Conservation (phyloP, 2,113 vertebrate genomes). For the Phalacrocorax brasilianus region DNA sequence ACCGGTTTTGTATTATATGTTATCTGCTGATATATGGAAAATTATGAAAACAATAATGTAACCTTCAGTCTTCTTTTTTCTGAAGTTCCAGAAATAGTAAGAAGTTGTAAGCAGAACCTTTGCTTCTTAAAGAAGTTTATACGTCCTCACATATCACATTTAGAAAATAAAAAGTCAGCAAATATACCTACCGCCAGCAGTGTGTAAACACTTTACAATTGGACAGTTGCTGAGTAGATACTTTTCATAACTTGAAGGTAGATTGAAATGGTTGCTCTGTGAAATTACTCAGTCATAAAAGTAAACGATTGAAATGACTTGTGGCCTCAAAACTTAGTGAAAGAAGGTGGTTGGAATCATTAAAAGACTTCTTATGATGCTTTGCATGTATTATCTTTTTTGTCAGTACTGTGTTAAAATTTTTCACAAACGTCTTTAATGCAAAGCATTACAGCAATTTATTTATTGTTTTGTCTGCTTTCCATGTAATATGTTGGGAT, state of each 20-base stretch:
- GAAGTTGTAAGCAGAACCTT: background rate
- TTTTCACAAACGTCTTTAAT: background rate
- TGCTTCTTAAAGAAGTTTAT: background rate
- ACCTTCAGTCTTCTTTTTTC: background rate
- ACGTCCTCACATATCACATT: background rate
- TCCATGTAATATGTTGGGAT: background rate
- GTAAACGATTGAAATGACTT: background rate
- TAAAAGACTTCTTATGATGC: background rate
- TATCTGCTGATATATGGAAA: background rate
- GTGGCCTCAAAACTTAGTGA: background rate
- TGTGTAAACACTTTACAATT: background rate
- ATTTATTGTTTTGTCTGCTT: background rate
- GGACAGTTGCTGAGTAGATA: background rate
- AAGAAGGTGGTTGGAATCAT: background rate
- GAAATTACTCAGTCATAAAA: constrained; percentile 27
- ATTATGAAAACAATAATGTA: background rate
- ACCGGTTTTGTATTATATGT: background rate
- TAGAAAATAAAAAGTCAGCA: constrained; percentile 29
- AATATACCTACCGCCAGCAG: background rate
- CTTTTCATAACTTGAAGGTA: background rate
- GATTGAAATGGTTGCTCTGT: background rate
- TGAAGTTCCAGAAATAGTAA: background rate
- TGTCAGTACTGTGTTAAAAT: background rate
- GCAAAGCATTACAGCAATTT: background rate
- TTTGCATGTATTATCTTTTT: background rate